Base-by-base conservation (phyloP, 2,888 invertebrate species). In the Acanthosoma haemorrhoidale region DNA sequence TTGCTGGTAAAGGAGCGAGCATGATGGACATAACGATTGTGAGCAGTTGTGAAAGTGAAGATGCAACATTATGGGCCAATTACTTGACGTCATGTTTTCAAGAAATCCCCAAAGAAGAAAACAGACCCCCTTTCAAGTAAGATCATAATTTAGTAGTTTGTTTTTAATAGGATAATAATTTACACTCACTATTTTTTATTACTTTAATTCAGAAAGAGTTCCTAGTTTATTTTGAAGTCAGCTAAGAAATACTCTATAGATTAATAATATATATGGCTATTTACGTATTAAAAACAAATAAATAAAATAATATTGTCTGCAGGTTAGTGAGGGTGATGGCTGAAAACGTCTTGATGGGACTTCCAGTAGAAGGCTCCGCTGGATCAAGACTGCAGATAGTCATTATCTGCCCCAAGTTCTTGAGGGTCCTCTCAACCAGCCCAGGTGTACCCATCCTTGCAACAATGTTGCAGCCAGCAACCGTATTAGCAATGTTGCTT, bases 1-100 rank as follows among this genome's bases (percentile, higher is more conserved):
- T 63, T 64, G 70, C 69, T 34, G 70, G 64, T 31, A 71, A 69
- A 57, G 68, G 70, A 9, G 67, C 25, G 51, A 86, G 86, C 78
- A 89, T 91, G 86, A 91, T 91, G 80, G 92, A 92, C 79, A 91
- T 92, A 74, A 83, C 92, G 71, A 89, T 92, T 77, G 82, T 92
- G 72, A 91, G 90, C 78, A 87, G 90, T 76, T 88, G 87, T 71
- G 87, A 87, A 71, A 91, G 91, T 76, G 89, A 90, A 68, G 88
- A 90, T 75, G 90, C 92, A 73, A 85, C 86, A 25, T 80, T 91
- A 67, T 91, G 92, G 89, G 90, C 90, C 16, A 89, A 89, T 78
- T 92, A 91, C 80, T 85, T 92, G 75, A 87, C 87, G 60, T 88
- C 88, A 69, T 91, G 91, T 80, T 92, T 92, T 80, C 89, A 91